These are phyloP conservation scores for Cydia fagiglandana DNA, from an alignment of 1,140 invertebrate genomes.

Conservation along the genomic window DNA sequence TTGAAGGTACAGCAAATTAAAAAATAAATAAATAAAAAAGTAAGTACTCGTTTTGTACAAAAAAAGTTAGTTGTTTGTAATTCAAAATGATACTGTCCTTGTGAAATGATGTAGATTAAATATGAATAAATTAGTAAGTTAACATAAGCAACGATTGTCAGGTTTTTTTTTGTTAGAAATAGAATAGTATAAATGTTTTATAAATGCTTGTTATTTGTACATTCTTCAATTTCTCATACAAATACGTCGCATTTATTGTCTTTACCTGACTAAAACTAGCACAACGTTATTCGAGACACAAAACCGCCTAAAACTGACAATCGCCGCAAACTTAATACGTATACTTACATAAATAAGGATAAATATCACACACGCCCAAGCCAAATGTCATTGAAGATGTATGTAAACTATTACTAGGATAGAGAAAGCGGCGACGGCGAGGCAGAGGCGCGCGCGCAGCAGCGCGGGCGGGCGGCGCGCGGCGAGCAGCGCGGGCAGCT, in stretches of 20 bases:
- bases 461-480: constrained; percentile 46
- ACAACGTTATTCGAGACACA: constrained; percentile 4
- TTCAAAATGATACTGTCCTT: constrained; percentile 27
- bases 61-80: neutral
- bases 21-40: constrained; percentile 34
- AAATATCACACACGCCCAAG: constrained; percentile 67
- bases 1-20: constrained; percentile 30
- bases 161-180: constrained; percentile 38
- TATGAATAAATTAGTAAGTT: constrained; percentile 46
- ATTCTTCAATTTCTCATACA: neutral
- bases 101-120: constrained; percentile 3
- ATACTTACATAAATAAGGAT: constrained; percentile 67
- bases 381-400: constrained; percentile 70
- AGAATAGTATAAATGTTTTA: constrained; percentile 33
- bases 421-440: constrained; percentile 75
- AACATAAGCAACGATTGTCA: constrained; percentile 54
- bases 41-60: neutral
- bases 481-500: constrained; percentile 45
- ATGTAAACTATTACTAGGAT: constrained; percentile 75
- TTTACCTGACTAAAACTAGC: neutral
- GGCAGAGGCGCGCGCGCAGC: constrained; percentile 64
- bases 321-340: constrained; percentile 58
- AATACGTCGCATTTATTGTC: constrained; percentile 18
- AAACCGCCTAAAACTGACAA: constrained; percentile 54
- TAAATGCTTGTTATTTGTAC: constrained; percentile 63